These are phyloP conservation scores for Chloroclysta siterata DNA, from an alignment of 2,888 invertebrate species.

Conservation along the genomic window DNA sequence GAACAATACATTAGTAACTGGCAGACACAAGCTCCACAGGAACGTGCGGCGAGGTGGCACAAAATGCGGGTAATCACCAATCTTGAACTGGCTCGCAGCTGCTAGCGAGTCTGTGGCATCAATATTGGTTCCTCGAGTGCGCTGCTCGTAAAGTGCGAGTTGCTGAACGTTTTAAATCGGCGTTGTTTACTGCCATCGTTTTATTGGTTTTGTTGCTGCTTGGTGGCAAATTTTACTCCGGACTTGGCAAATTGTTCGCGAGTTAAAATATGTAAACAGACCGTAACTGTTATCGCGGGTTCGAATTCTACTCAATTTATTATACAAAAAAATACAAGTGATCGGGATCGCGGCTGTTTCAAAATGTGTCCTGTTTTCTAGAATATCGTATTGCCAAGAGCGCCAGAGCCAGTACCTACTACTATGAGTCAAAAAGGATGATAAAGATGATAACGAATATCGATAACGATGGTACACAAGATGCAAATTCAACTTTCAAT, in stretches of 20 bases:
- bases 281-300: too few relatives aligned
- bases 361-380: too few relatives aligned
- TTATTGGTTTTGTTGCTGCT: slow-evolving; percentile 47
- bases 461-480: too few relatives aligned
- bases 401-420: too few relatives aligned
- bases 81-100: slow-evolving; percentile 11
- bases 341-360: background rate
- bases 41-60: background rate
- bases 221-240: slow-evolving; percentile 17
- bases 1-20: slow-evolving; percentile 34
- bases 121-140: slow-evolving; percentile 54
- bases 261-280: background rate
- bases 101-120: slow-evolving; percentile 36
- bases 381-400: too few relatives aligned
- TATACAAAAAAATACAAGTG: background rate
- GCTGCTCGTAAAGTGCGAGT: slow-evolving; percentile 58
- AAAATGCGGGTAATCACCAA: background rate
- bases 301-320: too few relatives aligned
- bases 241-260: slow-evolving; percentile 13
- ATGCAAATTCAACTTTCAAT: too few relatives aligned
- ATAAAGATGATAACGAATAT: too few relatives aligned
- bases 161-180: slow-evolving; percentile 50
- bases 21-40: background rate
- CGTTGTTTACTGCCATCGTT: slow-evolving; percentile 54
- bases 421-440: too few relatives aligned